A percentile compares a stretch with the other conserved stretches of the same genome.
phyloP scores from a whole-genome alignment of 2,797 vertebrate species.

The Fundulus diaphanus region DNA sequence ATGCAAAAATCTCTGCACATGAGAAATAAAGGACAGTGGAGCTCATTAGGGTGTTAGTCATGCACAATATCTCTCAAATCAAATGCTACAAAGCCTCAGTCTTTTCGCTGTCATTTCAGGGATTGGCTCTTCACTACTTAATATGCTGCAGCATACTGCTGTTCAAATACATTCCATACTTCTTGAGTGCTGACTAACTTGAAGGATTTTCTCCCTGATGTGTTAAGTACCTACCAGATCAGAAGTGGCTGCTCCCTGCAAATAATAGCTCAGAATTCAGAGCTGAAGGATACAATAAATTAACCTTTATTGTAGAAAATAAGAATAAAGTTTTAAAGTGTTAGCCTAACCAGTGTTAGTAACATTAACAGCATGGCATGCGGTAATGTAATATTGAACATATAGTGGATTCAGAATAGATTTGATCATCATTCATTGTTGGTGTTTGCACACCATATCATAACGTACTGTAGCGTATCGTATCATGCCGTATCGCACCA shows the following conservation, averaged over 20 bases:
- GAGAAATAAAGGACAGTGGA: conserved; percentile 44
- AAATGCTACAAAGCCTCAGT: conserved; percentile 46
- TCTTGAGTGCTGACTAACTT: conserved; percentile 17
- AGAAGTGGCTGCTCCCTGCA: background rate
- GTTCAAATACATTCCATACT: conserved; percentile 14
- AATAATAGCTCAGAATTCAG: too few relatives aligned
- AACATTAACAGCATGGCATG: background rate
- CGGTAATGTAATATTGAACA: background rate
- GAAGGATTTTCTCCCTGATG: conserved; percentile 21
- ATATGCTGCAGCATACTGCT: conserved; percentile 27
- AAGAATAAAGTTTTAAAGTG: background rate
- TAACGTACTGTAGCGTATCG: too few relatives aligned
- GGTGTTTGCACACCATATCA: background rate
- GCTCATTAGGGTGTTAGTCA: conserved; percentile 65
- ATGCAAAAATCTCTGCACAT: conserved; percentile 51
- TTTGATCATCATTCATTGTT: background rate
- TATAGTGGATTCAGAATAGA: background rate
- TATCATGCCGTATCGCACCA: too few relatives aligned
- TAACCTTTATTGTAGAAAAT: background rate
- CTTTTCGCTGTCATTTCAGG: conserved; percentile 43
- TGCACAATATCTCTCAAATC: conserved; percentile 42
- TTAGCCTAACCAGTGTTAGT: background rate
- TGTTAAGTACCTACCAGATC: conserved; percentile 4
- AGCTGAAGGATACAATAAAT: background rate
- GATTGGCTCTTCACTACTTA: conserved; percentile 18